These are phyloP conservation scores for Formica exsecta DNA, from an alignment of 1,140 invertebrate species.

Conservation along the genomic window DNA sequence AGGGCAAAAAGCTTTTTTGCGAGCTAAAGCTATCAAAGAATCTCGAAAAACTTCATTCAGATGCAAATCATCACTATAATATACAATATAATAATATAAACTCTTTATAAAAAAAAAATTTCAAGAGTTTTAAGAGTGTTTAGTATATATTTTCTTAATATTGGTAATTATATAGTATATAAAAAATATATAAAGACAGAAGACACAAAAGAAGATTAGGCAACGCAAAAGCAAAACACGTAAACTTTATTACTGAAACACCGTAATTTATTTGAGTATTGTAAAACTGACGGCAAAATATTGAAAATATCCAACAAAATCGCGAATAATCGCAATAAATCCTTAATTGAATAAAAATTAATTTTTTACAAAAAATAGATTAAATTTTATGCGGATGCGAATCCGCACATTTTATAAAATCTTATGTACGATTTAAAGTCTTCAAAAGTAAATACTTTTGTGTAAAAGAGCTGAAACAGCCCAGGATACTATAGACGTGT, in stretches of 20 bases:
- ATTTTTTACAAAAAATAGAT: not conserved
- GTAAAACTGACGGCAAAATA: not conserved
- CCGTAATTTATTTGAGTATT: not conserved
- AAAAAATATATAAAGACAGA: not conserved
- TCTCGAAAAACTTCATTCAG: not conserved
- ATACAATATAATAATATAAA: not conserved
- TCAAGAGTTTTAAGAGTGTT: too few species aligned
- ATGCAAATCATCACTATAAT: not conserved
- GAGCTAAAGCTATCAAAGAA: not conserved
- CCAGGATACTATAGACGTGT: not conserved
- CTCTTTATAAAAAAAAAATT: too few species aligned
- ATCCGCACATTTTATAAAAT: not conserved
- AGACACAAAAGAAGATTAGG: too few species aligned
- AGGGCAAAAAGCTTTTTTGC: slow-evolving; percentile 49
- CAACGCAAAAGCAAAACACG: too few species aligned
- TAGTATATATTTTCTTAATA: too few species aligned
- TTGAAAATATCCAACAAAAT: not conserved
- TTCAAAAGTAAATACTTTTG: not conserved
- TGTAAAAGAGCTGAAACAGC: not conserved
- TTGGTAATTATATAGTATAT: not conserved
- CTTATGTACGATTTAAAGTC: not conserved
- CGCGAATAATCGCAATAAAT: not conserved
- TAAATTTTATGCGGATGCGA: not conserved
- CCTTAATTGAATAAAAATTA: not conserved
- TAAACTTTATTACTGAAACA: not conserved